Conservation (phyloP, 2,113 vertebrate genomes). For the Rhadina sibilatrix region DNA sequence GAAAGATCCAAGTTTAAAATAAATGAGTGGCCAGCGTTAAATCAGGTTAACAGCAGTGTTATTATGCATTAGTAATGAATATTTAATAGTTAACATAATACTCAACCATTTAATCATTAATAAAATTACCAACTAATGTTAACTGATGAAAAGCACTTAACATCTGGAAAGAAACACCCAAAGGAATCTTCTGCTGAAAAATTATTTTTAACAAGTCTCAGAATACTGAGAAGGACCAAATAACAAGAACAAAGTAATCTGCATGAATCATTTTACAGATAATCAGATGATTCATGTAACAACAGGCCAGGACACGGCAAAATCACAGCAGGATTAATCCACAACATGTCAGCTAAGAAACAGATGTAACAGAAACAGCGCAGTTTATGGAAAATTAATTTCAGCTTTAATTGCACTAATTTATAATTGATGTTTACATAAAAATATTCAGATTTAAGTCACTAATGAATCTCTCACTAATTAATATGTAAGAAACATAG, state of each 20-base stretch:
- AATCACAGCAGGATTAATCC: background rate
- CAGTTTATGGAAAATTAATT: background rate
- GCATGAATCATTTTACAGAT: background rate
- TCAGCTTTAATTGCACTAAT: background rate
- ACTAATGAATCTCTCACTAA: background rate
- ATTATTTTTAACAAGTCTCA: background rate
- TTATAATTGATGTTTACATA: background rate
- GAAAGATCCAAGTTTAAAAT: background rate
- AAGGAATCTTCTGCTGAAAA: background rate
- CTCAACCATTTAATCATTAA: background rate
- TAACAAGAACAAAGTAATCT: background rate
- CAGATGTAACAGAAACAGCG: background rate
- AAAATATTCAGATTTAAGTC: background rate
- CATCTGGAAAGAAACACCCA: background rate
- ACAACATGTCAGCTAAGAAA: background rate
- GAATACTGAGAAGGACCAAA: background rate
- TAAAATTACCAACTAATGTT: background rate
- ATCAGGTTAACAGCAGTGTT: background rate
- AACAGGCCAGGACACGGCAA: background rate
- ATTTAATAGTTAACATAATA: background rate
- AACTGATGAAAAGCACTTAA: background rate
- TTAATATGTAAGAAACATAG: background rate
- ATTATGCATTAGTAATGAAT: background rate
- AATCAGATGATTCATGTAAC: background rate
- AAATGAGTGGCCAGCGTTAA: background rate